phyloP scores from a whole-genome alignment of 1,140 invertebrate species.

The Pseudobourletiella spinata region DNA sequence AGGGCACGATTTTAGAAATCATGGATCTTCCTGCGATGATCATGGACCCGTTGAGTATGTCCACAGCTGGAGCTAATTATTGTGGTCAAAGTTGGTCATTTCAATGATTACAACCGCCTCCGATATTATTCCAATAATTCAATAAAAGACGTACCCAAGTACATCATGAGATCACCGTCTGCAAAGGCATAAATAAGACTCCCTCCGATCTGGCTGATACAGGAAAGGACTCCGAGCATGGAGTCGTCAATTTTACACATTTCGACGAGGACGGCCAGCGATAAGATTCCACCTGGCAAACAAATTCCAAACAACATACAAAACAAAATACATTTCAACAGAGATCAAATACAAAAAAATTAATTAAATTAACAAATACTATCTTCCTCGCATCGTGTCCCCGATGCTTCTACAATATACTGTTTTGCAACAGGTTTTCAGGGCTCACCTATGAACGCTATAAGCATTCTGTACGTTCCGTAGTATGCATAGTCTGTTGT shows the following conservation, averaged over 20 bases:
- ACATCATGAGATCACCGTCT: conserved; percentile 62
- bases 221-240: conserved; percentile 67
- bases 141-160: conserved; percentile 60
- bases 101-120: background rate
- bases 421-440: too few relatives aligned
- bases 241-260: conserved; percentile 47
- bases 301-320: background rate
- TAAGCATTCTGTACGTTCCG: conserved; percentile 24
- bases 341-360: background rate
- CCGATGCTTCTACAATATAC: too few relatives aligned
- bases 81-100: background rate
- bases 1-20: conserved; percentile 48
- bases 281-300: conserved; percentile 23
- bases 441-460: conserved; percentile 21
- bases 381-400: background rate
- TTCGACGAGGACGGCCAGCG: conserved; percentile 16
- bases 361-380: background rate
- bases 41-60: conserved; percentile 48
- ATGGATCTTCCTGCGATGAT: conserved; percentile 48
- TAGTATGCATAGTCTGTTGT: conserved; percentile 23
- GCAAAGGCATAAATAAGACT: conserved; percentile 73
- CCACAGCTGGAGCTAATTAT: conserved; percentile 45
- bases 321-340: background rate
- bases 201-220: conserved; percentile 68
- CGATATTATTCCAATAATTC: background rate